These are phyloP conservation scores for Rhagophthalmus giganteus DNA, from an alignment of 2,888 invertebrate genomes.

Conservation along the genomic window DNA sequence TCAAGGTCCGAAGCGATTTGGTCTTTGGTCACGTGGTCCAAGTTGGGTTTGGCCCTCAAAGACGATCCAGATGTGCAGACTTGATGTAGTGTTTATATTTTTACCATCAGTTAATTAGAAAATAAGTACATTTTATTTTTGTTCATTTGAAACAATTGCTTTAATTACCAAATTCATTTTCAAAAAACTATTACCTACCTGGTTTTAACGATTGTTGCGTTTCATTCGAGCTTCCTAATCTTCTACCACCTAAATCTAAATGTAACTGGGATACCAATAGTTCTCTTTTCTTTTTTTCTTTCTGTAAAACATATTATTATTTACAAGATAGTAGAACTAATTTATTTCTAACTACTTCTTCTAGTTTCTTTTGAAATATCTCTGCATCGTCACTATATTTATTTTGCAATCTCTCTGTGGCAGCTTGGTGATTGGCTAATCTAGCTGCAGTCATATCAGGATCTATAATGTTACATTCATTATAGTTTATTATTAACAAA, in stretches of 20 bases:
- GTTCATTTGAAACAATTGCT: too few species aligned
- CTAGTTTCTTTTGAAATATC: constrained; percentile 46
- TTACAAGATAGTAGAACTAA: background rate
- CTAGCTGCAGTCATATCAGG: constrained; percentile 52
- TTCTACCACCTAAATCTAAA: background rate
- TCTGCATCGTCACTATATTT: constrained; percentile 49
- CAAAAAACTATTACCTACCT: background rate
- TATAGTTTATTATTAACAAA: constrained; percentile 1
- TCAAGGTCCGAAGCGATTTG: too few species aligned
- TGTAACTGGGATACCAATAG: background rate
- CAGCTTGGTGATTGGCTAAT: constrained; percentile 49
- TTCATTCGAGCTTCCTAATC: background rate
- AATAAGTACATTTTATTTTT: too few species aligned
- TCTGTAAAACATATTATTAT: background rate
- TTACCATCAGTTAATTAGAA: too few species aligned
- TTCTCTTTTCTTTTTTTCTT: background rate
- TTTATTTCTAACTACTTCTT: constrained; percentile 46
- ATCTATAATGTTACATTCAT: constrained; percentile 46
- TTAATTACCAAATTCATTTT: background rate
- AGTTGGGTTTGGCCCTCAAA: too few species aligned
- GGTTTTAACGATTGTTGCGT: background rate
- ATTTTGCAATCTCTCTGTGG: constrained; percentile 54
- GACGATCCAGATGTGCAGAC: too few species aligned
- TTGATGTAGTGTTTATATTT: too few species aligned
- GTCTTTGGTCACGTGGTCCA: too few species aligned